phyloP scores from a whole-genome alignment of 2,797 vertebrate species.

The Channallabes apus region DNA sequence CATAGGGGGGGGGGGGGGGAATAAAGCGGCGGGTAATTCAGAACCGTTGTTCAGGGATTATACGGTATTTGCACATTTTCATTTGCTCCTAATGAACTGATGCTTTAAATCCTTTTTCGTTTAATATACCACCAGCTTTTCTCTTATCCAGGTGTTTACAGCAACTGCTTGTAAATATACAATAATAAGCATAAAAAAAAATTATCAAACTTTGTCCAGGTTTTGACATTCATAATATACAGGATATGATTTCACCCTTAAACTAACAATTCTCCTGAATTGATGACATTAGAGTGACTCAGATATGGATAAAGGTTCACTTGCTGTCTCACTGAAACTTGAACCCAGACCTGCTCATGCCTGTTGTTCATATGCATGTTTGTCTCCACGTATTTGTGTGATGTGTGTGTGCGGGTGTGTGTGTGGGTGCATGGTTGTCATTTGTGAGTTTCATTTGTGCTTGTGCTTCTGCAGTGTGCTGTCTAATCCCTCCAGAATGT shows the following conservation, averaged over 20 bases:
- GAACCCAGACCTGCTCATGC: conserved; percentile 39
- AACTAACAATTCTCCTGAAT: not conserved
- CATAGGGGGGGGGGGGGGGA: no score
- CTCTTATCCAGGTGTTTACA: not conserved
- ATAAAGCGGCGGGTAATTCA: no score
- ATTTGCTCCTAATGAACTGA: not conserved
- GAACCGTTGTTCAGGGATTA: not conserved
- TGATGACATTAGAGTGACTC: not conserved
- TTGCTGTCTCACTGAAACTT: conserved; percentile 30
- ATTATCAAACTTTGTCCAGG: not conserved
- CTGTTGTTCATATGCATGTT: conserved; percentile 41
- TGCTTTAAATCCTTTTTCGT: not conserved
- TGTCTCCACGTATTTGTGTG: not conserved
- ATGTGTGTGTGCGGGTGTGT: conserved; percentile 21
- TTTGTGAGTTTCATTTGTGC: conserved; percentile 1
- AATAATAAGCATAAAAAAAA: no score
- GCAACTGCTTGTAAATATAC: not conserved
- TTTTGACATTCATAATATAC: not conserved
- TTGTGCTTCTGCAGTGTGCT: conserved; percentile 26
- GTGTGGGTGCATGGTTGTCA: conserved; percentile 12
- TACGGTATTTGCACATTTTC: not conserved
- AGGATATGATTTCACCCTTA: not conserved
- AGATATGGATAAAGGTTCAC: conserved; percentile 6
- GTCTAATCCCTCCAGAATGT: conserved; percentile 38
- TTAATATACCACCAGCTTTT: conserved; percentile 12